Evolutionary conservation across 2,888 invertebrate species (phyloP).

Genomic region (Chrysodeixis includens): DNA sequence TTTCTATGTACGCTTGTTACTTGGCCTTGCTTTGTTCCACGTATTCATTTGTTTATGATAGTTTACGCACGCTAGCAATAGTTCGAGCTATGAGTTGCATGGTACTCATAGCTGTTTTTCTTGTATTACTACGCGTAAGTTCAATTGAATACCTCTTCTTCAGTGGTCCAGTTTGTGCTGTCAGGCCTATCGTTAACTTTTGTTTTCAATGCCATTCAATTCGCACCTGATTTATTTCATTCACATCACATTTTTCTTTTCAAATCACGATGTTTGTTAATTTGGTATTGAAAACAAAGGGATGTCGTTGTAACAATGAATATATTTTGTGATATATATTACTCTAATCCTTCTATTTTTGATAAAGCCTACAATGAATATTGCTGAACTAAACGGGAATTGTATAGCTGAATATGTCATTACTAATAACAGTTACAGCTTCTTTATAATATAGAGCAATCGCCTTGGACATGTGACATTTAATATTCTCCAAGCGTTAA

Average conservation of each 20-base stretch:
- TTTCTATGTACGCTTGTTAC: slow-evolving; percentile 69
- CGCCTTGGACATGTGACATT: neutral
- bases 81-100: slow-evolving; percentile 54
- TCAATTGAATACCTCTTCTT: slow-evolving; percentile 86
- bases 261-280: slow-evolving; percentile 29
- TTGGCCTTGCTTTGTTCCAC: slow-evolving; percentile 58
- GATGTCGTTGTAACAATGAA: slow-evolving; percentile 83
- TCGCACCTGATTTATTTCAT: slow-evolving; percentile 39
- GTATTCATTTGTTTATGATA: slow-evolving; percentile 49
- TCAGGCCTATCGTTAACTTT: slow-evolving; percentile 82
- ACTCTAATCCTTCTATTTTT: slow-evolving; percentile 89
- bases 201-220: slow-evolving; percentile 82
- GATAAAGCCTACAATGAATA: slow-evolving; percentile 86
- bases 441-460: slow-evolving; percentile 62
- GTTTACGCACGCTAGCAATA: slow-evolving; percentile 66
- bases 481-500: too few species aligned
- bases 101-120: slow-evolving; percentile 53
- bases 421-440: slow-evolving; percentile 59
- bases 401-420: slow-evolving; percentile 75
- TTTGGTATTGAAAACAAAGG: slow-evolving; percentile 85
- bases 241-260: slow-evolving; percentile 24
- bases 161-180: slow-evolving; percentile 84
- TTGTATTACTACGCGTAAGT: slow-evolving; percentile 72
- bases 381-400: slow-evolving; percentile 82
- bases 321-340: slow-evolving; percentile 89